Base-by-base conservation (phyloP, 1,140 invertebrate genomes). In the Globodera rostochiensis region DNA sequence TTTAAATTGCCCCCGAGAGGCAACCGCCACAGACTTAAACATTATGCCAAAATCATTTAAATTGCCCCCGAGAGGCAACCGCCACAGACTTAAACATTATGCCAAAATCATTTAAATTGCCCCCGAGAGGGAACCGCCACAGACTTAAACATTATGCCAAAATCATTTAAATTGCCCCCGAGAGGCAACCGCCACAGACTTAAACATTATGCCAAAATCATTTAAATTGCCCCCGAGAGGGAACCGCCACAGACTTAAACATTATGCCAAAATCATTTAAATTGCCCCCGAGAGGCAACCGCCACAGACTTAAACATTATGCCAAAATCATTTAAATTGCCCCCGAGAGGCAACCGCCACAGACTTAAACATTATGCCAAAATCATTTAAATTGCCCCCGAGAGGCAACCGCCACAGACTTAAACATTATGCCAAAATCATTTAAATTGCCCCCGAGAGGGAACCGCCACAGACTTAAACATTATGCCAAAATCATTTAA, bases 191-290 rank as follows among this genome's bases (percentile, higher is more conserved):
- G 15, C 53, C 36, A 79, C 46, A 79, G 45, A 77, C 15, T 84
- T 19, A 77, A n/a, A n/a, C n/a, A n/a, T n/a, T n/a, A n/a, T n/a
- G n/a, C n/a, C n/a, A n/a, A n/a, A n/a, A n/a, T n/a, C n/a, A n/a
- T n/a, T n/a, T n/a, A n/a, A n/a, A n/a, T n/a, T n/a, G n/a, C n/a
- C 21, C 67, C 70, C 11, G 15, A 19, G 9, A 84, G 47, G 13
- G 49, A 50, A 9, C 85, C 85, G 19, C 83, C 83, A 70, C 83
- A 84, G 50, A 84, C 83, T 84, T 19, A 77, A 84, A 84, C 46
- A 25, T 21, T 36, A 13, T 81, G 50, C 21, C 74, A 80, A 77
- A 25, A n/a, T 49, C 21, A n/a, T 80, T 77, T 13, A 57, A 77
- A 19, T 77, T 46, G n/a, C 2, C 25, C 67, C 70, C 9, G 8